These are phyloP conservation scores for Eulemur albifrons DNA, from an alignment of 2,797 vertebrate species.

Conservation along the genomic window DNA sequence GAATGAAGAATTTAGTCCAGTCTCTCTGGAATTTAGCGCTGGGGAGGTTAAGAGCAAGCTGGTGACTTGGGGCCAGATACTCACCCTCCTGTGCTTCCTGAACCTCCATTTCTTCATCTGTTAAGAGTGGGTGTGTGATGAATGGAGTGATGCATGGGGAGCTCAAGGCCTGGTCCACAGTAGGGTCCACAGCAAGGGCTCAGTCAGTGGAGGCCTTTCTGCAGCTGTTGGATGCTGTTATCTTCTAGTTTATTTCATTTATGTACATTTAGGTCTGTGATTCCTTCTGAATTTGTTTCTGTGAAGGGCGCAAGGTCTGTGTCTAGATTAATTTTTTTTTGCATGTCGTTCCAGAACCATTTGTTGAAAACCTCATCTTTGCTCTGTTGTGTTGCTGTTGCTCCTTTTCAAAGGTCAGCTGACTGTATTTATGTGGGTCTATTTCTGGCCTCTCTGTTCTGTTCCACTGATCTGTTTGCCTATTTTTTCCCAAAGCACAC, in stretches of 20 bases:
- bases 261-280: background rate
- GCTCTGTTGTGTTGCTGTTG: background rate
- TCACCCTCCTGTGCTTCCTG: background rate
- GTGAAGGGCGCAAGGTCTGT: background rate
- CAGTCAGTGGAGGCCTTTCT: rapidly evolving
- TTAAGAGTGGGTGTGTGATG: background rate
- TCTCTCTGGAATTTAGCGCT: background rate
- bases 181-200: background rate
- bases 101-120: background rate
- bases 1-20: background rate
- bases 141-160: rapidly evolving
- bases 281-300: background rate
- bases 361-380: background rate
- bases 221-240: background rate
- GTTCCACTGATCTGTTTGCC: too few relatives aligned
- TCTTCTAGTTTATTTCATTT: background rate
- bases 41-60: background rate
- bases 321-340: background rate
- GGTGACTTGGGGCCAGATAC: background rate
- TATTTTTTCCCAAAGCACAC: background rate
- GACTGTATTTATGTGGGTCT: background rate
- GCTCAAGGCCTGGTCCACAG: background rate
- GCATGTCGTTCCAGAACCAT: background rate
- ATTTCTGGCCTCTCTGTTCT: background rate
- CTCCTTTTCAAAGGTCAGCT: background rate